These are phyloP conservation scores for Coendou prehensilis DNA, from an alignment of 2,797 vertebrate species.

Conservation along the genomic window DNA sequence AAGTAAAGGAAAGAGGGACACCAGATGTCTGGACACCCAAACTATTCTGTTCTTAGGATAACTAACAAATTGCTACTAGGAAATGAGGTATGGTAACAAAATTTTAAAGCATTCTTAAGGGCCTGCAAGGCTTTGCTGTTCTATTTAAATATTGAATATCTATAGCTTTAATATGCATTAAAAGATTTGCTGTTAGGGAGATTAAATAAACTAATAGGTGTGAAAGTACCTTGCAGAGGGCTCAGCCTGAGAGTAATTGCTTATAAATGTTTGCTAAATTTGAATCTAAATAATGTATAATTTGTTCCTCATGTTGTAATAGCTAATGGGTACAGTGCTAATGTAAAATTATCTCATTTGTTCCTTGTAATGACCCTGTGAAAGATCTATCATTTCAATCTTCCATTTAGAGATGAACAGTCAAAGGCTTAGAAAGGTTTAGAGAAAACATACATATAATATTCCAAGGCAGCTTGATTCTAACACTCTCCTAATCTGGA, in stretches of 20 bases:
- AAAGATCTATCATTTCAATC: background rate
- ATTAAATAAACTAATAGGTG: conserved; percentile 31
- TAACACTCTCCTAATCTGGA: background rate
- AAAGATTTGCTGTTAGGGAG: background rate
- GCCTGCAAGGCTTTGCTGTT: background rate
- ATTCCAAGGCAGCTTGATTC: background rate
- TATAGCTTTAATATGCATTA: conserved; percentile 4
- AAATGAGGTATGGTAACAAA: background rate
- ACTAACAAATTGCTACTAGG: background rate
- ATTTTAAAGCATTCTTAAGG: background rate
- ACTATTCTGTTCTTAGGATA: background rate
- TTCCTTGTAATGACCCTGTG: background rate
- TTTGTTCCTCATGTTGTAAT: background rate
- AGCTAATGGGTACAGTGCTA: background rate
- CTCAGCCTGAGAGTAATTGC: background rate
- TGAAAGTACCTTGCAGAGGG: background rate
- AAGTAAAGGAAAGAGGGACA: background rate
- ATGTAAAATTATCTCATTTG: background rate
- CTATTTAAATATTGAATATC: background rate
- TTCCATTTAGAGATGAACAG: background rate
- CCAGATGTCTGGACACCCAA: background rate
- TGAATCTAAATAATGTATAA: conserved; percentile 13
- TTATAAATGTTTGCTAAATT: conserved; percentile 9
- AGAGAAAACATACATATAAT: background rate
- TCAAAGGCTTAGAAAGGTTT: background rate